phyloP scores from a whole-genome alignment of 2,113 vertebrate genomes.

The Alexandromys fortis region DNA sequence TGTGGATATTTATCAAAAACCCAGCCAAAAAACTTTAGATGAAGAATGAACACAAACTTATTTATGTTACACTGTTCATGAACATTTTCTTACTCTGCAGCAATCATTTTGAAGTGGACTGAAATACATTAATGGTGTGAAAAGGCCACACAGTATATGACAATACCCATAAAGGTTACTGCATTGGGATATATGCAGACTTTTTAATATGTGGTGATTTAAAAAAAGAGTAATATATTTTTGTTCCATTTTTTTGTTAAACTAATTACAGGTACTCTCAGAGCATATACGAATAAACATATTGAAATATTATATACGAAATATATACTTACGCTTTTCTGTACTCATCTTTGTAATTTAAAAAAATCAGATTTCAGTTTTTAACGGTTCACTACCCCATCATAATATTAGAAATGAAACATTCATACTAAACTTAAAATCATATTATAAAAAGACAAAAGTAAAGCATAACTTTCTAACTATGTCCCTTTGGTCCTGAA shows the following conservation, averaged over 20 bases:
- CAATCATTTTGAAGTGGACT: not conserved
- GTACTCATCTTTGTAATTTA: not conserved
- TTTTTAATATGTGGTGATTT: not conserved
- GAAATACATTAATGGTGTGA: not conserved
- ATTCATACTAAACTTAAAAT: constrained; percentile 3
- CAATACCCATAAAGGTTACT: not conserved
- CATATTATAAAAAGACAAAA: not conserved
- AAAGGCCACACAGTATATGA: not conserved
- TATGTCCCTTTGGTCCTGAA: constrained; percentile 46
- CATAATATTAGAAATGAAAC: not conserved
- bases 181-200: not conserved
- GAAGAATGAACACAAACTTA: not conserved
- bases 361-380: not conserved
- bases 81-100: not conserved
- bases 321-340: not conserved
- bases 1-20: not conserved
- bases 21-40: not conserved
- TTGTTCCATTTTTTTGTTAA: not conserved
- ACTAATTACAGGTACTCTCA: not conserved
- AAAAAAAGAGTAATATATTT: not conserved
- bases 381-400: not conserved
- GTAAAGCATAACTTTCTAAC: constrained; percentile 25
- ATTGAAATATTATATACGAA: not conserved
- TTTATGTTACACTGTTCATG: not conserved
- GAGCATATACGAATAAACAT: not conserved